Evolutionary conservation across 2,888 invertebrate genomes (phyloP), one percentile per base, ranked within the genome.

Genomic region (Agonopterix alstromeriana): DNA sequence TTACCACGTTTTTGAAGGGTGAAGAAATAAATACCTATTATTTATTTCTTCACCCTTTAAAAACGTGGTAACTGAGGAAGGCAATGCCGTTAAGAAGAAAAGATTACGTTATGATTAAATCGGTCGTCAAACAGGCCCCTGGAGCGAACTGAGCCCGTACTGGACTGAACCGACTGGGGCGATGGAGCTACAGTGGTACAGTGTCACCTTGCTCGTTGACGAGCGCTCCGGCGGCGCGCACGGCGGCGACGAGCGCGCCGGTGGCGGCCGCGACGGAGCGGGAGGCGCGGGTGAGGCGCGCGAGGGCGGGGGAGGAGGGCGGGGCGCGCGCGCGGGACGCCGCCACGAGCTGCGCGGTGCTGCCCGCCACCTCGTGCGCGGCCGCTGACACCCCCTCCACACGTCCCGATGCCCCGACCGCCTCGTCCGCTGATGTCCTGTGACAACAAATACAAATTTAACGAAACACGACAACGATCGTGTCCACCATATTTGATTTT

Each of bases 341-440:
- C 0, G 99, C 98, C 47, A 99, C 99, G 51, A 99, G 90, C 83
- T 99, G 99, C 45, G 98, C 98, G 1, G 99, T 99, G 60, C 98
- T 50, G 97, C 98, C 50, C 95, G 99, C 69, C 95, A 97, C 53
- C 97, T 98, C 48, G 84, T 99, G 98, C 14, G 99, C 98, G 7
- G 98, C 98, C 0, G 98, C 99, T 52, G 98, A 95, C 52, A 99
- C 91, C 71, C 97, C 96, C 71, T 98, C 97, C 70, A 96, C 92
- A 75, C 97, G 97, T 0, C 96, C 97, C 56, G 93, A 91, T 9
- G 93, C 93, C 27, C 92, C 92, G 12, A 98, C 95, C 9, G 97
- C 95, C 77, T 95, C 95, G 83, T 99, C 98, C 3, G 98, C 98
- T 0, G 98, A 95, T 62, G 94, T 94, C 50, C 97, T 97, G 74